phyloP scores from a whole-genome alignment of 92 coral and sea anemone species.

The Nematostella vectensis region DNA sequence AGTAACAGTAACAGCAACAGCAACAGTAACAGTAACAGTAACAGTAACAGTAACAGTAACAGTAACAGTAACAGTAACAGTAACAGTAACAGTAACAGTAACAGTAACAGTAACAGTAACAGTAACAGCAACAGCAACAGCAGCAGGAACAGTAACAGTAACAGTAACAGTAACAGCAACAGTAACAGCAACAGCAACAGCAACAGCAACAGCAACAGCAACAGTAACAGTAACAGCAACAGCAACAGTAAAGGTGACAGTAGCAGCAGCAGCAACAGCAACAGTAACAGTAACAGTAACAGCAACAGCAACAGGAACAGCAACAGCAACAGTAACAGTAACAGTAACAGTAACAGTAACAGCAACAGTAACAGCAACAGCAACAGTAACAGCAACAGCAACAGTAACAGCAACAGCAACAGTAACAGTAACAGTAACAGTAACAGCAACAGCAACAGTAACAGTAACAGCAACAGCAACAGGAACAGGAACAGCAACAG shows the following conservation, averaged over 20 bases:
- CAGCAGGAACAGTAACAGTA: constrained; percentile 1
- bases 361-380: not conserved
- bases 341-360: not conserved
- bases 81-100: not conserved
- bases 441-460: not conserved
- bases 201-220: not conserved
- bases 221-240: not conserved
- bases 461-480: not conserved
- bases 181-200: not conserved
- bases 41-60: not conserved
- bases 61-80: not conserved
- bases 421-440: not conserved
- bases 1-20: not conserved
- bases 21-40: not conserved
- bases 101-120: not conserved
- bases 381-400: not conserved
- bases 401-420: not conserved
- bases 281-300: not conserved
- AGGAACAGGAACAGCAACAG: not conserved
- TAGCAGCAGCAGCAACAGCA: not conserved
- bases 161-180: not conserved
- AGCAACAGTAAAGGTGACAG: not conserved
- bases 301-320: not conserved
- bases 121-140: not conserved
- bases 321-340: not conserved